phyloP scores from a whole-genome alignment of 2,797 vertebrate species.

The Rallus crepitans region DNA sequence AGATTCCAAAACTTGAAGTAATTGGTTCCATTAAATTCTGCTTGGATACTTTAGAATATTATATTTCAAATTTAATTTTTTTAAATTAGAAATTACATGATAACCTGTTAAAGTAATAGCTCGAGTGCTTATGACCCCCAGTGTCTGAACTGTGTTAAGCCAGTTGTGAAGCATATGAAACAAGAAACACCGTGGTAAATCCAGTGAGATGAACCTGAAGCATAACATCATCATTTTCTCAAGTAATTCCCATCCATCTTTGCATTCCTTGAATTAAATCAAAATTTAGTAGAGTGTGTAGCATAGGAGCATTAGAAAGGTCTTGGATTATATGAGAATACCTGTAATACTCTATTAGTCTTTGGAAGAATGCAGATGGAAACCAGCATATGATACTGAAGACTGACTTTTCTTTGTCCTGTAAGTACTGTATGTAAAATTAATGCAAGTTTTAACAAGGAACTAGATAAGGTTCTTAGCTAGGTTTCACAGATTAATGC shows the following conservation, averaged over 20 bases:
- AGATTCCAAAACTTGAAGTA: not conserved
- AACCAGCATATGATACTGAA: not conserved
- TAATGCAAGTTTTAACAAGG: not conserved
- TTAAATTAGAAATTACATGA: not conserved
- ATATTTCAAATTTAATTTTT: not conserved
- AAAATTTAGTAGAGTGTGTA: not conserved
- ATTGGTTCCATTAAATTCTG: not conserved
- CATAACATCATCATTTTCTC: not conserved
- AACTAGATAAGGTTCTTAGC: not conserved
- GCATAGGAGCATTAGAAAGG: not conserved
- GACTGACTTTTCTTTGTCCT: not conserved
- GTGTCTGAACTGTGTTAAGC: not conserved
- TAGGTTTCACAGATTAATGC: not conserved
- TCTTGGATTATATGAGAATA: not conserved
- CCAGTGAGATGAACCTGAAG: not conserved
- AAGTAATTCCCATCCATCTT: not conserved
- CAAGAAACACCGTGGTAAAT: not conserved
- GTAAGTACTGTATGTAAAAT: not conserved
- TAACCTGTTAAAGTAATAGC: not conserved
- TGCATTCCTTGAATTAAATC: not conserved
- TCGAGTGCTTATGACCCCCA: not conserved
- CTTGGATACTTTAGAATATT: not conserved
- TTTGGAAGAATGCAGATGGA: not conserved
- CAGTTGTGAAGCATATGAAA: not conserved
- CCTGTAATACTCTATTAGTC: not conserved